These are phyloP conservation scores for Columba janthina DNA, from an alignment of 2,113 vertebrate genomes.

Conservation along the genomic window DNA sequence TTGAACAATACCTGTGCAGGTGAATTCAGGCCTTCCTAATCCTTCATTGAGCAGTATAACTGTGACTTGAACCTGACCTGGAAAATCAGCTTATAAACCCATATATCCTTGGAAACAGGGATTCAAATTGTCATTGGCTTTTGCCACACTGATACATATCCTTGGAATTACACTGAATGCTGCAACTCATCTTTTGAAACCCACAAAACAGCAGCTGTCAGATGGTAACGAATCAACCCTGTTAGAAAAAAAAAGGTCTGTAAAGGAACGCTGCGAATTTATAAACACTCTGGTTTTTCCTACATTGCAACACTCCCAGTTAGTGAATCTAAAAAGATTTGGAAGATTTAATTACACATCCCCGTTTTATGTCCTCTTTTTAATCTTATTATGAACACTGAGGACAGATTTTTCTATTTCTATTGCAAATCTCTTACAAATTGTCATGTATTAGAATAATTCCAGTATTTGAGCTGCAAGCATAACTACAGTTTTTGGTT, in stretches of 20 bases:
- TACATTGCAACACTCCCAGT: not conserved
- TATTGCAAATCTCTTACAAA: not conserved
- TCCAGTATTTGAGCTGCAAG: not conserved
- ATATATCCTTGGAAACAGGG: not conserved
- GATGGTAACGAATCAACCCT: not conserved
- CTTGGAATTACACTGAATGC: not conserved
- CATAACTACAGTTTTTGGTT: not conserved
- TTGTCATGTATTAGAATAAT: not conserved
- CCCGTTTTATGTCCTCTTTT: not conserved
- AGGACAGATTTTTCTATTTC: not conserved
- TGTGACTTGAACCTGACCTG: not conserved
- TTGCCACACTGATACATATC: not conserved
- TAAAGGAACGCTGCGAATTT: not conserved
- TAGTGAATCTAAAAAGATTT: not conserved
- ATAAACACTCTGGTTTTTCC: not conserved
- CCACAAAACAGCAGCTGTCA: constrained; percentile 1
- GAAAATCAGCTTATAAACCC: not conserved
- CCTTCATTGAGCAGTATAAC: not conserved
- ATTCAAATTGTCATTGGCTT: not conserved
- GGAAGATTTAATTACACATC: not conserved
- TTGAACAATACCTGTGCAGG: not conserved
- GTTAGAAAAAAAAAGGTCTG: not conserved
- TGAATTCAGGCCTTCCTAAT: not conserved
- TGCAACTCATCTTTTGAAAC: not conserved
- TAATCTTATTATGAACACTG: not conserved